Evolutionary conservation across 1,140 invertebrate genomes (phyloP), one percentile per base, ranked within the genome.

Genomic region (Rhizoglyphus robini): DNA sequence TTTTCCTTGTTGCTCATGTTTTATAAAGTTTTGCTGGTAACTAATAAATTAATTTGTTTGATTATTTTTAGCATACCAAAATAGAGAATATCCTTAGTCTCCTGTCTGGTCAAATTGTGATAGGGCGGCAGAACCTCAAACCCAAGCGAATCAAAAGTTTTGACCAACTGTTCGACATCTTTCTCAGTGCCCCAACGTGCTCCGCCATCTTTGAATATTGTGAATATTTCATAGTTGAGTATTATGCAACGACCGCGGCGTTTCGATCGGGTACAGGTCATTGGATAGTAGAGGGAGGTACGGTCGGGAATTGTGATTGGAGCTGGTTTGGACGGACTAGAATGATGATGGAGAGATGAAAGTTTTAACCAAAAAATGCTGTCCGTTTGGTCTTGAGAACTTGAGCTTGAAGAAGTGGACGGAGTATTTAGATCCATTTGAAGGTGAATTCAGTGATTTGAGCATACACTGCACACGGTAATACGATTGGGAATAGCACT

Each of bases 11-110:
- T n/a, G n/a, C n/a, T n/a, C n/a, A n/a, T n/a, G n/a, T n/a, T n/a
- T n/a, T n/a, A n/a, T n/a, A n/a, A n/a, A n/a, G n/a, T n/a, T n/a
- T n/a, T 46, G 2, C 18, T 2, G 3, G 18, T 30, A 20, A 68
- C 36, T 32, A 27, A 63, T 65, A 65, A 69, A 41, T 11, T 11
- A 41, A n/a, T n/a, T n/a, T n/a, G n/a, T n/a, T n/a, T n/a, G n/a
- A n/a, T n/a, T n/a, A n/a, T n/a, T n/a, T n/a, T n/a, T n/a, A n/a
- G n/a, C n/a, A n/a, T n/a, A n/a, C n/a, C n/a, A n/a, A n/a, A n/a
- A n/a, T n/a, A n/a, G n/a, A 46, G 41, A 15, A 15, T 46, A 46
- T 23, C 23, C 15, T 46, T 15, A 23, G 41, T 15, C 41, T 46
- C 23, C 23, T 15, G 23, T 15, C 15, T 46, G 41, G 41, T 15